Base-by-base conservation (phyloP, 2,797 vertebrate genomes). In the Orestias chungarensis region DNA sequence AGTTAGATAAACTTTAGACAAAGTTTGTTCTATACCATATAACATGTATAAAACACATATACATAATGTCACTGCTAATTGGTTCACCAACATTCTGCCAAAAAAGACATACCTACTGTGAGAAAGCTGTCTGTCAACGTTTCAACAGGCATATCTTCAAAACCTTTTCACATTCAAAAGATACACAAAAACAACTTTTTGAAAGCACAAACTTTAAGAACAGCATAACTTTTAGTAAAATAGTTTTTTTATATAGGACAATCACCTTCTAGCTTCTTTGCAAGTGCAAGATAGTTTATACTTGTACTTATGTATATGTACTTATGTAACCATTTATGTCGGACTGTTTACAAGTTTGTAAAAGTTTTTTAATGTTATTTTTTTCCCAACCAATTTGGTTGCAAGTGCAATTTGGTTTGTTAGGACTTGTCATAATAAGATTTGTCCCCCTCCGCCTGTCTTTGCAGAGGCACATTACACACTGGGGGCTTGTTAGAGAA, bases 401-500 rank as follows among this genome's bases (percentile, higher is more conserved):
- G n/a, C n/a, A n/a, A n/a, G 55, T 9, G 67, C 47, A 17, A 66
- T 76, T 71, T 46, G 43, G 47, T 77, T 59, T 40, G 62, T 14
- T 68, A 72, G 78, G 4, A 20, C 54, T 68, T n/a, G 35, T 68
- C 76, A 74, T 71, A 38, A 70, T 42, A 43, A 54, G 54, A 65
- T 29, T 43, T n/a, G 1, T 76, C 64, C 66, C 54, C 3, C 20
- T 64, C 59, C 73, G 3, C 76, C 82, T 81, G 72, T 66, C 70
- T 61, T 76, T 64, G 80, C 12, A 40, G 68, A 50, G 29, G 52
- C 44, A 10, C 31, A 74, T 79, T 33, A 65, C n/a, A 57, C 69
- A 55, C 42, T 59, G 52, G 18, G 43, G 6, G 6, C 52, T 70
- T 8, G 12, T 78, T 78, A 84, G 73, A 46, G 70, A 82, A 79